These are phyloP conservation scores for Momotus momota DNA, from an alignment of 2,797 vertebrate species.

Conservation along the genomic window DNA sequence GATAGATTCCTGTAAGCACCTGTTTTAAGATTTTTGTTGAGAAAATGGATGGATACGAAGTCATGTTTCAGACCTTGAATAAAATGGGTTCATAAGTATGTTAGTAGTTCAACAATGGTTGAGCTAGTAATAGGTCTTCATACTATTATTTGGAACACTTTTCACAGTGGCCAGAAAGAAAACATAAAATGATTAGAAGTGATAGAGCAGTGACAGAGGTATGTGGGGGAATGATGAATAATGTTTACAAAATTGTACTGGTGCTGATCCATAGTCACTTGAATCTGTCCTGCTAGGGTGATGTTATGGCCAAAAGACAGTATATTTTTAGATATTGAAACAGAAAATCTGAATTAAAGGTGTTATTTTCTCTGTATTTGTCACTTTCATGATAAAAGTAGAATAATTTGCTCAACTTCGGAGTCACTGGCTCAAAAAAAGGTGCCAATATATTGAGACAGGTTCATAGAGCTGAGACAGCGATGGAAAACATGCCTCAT, in stretches of 20 bases:
- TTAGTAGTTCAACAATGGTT: not conserved
- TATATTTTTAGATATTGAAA: not conserved
- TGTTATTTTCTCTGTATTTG: not conserved
- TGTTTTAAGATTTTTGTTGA: not conserved
- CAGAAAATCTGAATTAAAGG: not conserved
- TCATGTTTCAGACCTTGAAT: not conserved
- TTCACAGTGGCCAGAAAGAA: not conserved
- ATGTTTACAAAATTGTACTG: not conserved
- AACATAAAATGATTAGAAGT: not conserved
- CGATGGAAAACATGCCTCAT: not conserved
- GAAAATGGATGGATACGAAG: not conserved
- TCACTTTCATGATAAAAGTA: not conserved
- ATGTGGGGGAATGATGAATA: not conserved
- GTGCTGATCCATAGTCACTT: not conserved
- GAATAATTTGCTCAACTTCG: not conserved
- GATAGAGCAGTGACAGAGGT: not conserved
- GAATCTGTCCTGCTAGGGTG: not conserved
- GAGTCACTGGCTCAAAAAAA: not conserved
- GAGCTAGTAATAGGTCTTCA: not conserved
- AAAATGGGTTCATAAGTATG: not conserved
- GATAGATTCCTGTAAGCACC: not conserved
- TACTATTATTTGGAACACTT: not conserved
- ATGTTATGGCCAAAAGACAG: not conserved
- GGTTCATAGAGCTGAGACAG: not conserved
- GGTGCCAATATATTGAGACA: not conserved